Conservation (phyloP, 2,888 invertebrate genomes). For the Ormyrus thymus region DNA sequence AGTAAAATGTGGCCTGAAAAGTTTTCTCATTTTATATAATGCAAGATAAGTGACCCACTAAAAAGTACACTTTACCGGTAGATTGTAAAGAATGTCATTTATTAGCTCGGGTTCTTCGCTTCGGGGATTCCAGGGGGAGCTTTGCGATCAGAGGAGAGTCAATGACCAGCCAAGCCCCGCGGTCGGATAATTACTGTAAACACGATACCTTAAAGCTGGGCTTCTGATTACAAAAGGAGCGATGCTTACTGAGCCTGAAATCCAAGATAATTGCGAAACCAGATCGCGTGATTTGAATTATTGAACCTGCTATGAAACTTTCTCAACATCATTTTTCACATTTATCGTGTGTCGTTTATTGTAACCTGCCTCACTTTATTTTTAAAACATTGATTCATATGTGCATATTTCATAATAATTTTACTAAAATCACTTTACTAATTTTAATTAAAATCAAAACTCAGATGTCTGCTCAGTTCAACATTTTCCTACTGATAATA, state of each 20-base stretch:
- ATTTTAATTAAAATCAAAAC: too few species aligned
- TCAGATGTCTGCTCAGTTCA: too few species aligned
- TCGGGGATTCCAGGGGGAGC: not conserved
- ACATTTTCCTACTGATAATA: too few species aligned
- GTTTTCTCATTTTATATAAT: not conserved
- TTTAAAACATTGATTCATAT: too few species aligned
- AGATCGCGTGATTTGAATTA: constrained; percentile 37
- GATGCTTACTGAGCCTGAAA: constrained; percentile 31
- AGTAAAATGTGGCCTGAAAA: not conserved
- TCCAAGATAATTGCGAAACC: constrained; percentile 45
- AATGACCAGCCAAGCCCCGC: not conserved
- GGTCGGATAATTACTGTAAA: constrained; percentile 30
- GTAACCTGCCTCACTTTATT: too few species aligned
- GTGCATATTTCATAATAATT: too few species aligned
- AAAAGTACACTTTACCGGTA: not conserved
- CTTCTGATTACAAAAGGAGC: constrained; percentile 31
- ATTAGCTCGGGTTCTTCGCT: constrained; percentile 12
- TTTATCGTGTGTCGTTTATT: too few species aligned
- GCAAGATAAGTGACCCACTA: not conserved
- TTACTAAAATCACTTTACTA: too few species aligned
- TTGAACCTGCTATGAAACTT: not conserved
- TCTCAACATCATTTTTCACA: too few species aligned
- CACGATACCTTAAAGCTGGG: constrained; percentile 39
- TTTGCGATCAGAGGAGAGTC: constrained; percentile 22
- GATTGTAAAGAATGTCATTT: constrained; percentile 24